Evolutionary conservation across 2,113 vertebrate genomes (phyloP).

Genomic region (Galemys pyrenaicus): DNA sequence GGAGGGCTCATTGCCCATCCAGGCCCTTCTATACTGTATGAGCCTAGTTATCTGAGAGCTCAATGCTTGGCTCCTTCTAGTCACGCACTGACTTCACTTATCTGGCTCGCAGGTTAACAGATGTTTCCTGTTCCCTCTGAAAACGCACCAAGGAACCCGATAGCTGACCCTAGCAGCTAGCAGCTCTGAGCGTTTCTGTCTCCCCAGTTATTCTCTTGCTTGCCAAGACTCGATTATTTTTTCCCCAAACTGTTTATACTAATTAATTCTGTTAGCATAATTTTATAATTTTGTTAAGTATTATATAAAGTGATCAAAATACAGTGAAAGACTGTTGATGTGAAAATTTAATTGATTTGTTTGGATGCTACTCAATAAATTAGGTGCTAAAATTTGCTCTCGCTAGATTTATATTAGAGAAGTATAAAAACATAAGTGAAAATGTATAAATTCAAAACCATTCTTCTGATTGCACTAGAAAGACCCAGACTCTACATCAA

Average conservation of each 20-base stretch:
- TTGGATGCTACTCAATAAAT: neutral
- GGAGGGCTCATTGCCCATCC: neutral
- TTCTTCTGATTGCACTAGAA: neutral
- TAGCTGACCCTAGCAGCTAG: neutral
- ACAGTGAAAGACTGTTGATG: neutral
- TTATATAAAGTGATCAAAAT: slow-evolving; percentile 23
- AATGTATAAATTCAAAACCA: neutral
- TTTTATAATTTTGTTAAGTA: slow-evolving; percentile 38
- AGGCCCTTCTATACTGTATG: neutral
- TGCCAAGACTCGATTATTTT: neutral
- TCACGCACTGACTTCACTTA: slow-evolving; percentile 3
- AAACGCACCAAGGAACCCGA: neutral
- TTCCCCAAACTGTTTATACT: neutral
- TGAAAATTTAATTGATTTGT: neutral
- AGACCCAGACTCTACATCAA: neutral
- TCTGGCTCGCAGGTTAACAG: neutral
- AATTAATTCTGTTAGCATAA: neutral
- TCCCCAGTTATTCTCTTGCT: neutral
- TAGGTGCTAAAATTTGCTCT: neutral
- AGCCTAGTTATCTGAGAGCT: slow-evolving; percentile 3
- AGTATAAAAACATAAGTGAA: neutral
- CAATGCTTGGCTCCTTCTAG: neutral
- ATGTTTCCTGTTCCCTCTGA: neutral
- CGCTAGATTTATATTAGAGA: neutral
- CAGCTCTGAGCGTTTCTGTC: neutral